Percentiles rank a stretch among this genome's conserved stretches.
phyloP scores from a whole-genome alignment of 2,113 vertebrate genomes.

The Microtus ochrogaster region DNA sequence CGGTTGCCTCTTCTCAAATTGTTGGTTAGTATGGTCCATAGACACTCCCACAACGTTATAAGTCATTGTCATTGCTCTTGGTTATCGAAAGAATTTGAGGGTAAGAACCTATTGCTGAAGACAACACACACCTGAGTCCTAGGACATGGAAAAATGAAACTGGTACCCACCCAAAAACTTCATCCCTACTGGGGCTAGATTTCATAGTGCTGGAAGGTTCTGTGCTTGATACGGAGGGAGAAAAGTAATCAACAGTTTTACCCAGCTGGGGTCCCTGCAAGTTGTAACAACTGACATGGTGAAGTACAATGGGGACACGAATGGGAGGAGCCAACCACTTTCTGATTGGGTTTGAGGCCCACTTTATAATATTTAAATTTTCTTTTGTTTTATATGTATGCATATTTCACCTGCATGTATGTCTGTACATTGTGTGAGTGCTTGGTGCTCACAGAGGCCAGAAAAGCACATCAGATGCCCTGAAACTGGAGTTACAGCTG shows the following conservation, averaged over 20 bases:
- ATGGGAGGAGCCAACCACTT: too few species aligned
- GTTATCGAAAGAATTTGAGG: not conserved
- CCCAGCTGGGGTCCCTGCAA: not conserved
- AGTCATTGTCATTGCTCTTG: not conserved
- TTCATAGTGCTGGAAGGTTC: not conserved
- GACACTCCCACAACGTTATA: not conserved
- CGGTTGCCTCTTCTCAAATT: not conserved
- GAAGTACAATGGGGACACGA: not conserved
- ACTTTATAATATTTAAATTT: not conserved
- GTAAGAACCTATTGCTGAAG: not conserved
- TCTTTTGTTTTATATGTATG: not conserved
- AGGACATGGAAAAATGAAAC: not conserved
- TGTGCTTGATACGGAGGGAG: not conserved
- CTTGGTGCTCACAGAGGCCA: not conserved
- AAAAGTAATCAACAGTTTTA: not conserved
- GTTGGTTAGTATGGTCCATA: not conserved
- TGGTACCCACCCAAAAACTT: not conserved
- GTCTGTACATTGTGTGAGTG: not conserved
- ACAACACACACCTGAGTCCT: not conserved
- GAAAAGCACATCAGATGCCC: not conserved
- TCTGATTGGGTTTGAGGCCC: not conserved
- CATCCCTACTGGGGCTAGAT: not conserved
- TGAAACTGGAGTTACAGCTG: not conserved
- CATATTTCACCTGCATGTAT: not conserved
- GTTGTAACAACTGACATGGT: not conserved